Evolutionary conservation across 2,888 invertebrate genomes (phyloP).

Genomic region (Herminia tarsipennalis): DNA sequence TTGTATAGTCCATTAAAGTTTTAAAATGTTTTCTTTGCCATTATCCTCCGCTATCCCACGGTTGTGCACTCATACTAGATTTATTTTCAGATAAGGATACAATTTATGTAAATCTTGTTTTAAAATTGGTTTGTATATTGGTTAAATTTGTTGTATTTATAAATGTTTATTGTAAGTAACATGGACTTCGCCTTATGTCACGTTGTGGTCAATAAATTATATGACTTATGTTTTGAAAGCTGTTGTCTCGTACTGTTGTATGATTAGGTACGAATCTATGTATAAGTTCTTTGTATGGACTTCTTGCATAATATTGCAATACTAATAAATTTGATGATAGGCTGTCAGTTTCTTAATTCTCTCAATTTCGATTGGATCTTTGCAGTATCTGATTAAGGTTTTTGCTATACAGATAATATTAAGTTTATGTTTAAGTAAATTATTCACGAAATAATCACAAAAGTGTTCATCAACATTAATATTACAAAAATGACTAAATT

Average conservation of each 20-base stretch:
- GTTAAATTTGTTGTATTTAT: constrained; percentile 19
- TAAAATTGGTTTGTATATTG: constrained; percentile 17
- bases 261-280: constrained; percentile 12
- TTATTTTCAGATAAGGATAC: constrained; percentile 11
- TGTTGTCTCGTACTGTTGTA: constrained; percentile 42
- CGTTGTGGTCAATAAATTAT: constrained; percentile 10
- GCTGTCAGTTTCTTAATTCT: background rate
- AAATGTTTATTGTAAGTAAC: constrained; percentile 19
- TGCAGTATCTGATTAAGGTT: background rate
- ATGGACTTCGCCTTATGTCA: constrained; percentile 3
- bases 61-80: constrained; percentile 11
- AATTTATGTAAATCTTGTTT: constrained; percentile 9
- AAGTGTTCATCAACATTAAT: background rate
- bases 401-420: background rate
- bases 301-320: constrained; percentile 4
- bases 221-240: constrained; percentile 20
- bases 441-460: background rate
- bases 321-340: background rate
- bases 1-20: no score
- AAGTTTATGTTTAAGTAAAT: background rate
- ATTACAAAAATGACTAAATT: background rate
- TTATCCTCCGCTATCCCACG: background rate
- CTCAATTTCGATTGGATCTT: background rate
- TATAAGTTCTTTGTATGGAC: constrained; percentile 11
- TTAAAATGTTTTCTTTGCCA: background rate